Percentiles rank a stretch among this genome's conserved stretches.
Conservation (phyloP, 2,113 vertebrate species). For the Poicephalus meyeri region DNA sequence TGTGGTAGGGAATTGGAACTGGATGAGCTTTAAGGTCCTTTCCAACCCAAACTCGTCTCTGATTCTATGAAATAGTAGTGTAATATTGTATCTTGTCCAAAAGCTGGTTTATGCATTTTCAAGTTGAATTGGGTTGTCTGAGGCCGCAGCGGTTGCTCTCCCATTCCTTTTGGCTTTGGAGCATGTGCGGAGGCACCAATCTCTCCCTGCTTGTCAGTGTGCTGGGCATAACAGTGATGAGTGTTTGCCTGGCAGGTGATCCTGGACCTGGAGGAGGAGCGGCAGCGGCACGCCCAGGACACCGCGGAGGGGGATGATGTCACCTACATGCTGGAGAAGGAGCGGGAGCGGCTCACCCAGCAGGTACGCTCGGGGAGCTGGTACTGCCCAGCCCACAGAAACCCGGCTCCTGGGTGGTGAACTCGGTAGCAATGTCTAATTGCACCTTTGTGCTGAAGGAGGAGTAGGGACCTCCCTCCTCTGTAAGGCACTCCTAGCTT, state of each 20-base stretch:
- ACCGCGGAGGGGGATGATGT: conserved; percentile 96
- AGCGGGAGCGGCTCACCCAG: conserved; percentile 92
- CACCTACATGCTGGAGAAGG: conserved; percentile 98
- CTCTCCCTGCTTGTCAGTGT: not conserved
- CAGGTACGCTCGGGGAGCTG: conserved; percentile 76
- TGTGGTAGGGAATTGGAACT: not conserved
- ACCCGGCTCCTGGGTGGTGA: not conserved
- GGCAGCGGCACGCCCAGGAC: conserved; percentile 92
- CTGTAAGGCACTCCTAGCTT: not conserved
- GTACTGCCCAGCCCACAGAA: not conserved
- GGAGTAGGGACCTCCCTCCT: not conserved
- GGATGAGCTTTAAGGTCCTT: not conserved
- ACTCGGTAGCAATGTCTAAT: not conserved
- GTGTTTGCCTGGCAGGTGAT: conserved; percentile 84
- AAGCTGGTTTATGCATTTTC: not conserved
- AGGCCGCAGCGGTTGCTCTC: not conserved
- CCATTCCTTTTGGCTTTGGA: rapidly evolving
- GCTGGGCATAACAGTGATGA: not conserved
- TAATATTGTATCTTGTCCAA: rapidly evolving
- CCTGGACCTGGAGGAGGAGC: conserved; percentile 94
- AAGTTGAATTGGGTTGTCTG: rapidly evolving
- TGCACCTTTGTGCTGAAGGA: not conserved
- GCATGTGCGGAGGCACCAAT: rapidly evolving
- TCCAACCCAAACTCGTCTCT: not conserved
- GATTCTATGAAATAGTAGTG: not conserved